Percentiles rank a stretch among this genome's conserved stretches.
Conservation (phyloP, 1,140 invertebrate species). For the Pseudobourletiella spinata region DNA sequence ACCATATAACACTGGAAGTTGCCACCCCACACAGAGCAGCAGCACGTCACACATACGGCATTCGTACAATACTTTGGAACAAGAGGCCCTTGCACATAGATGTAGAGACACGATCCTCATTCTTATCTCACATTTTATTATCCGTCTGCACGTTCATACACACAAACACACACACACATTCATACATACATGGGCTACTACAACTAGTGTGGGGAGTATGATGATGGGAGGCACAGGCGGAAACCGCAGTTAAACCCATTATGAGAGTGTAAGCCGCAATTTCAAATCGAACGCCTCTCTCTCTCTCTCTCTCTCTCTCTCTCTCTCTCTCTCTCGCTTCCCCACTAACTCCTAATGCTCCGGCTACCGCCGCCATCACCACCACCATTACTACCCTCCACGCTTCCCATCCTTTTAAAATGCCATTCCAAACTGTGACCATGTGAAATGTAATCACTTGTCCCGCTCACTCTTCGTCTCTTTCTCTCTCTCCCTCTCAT, state of each 20-base stretch:
- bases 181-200: background rate
- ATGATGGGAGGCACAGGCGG: too few relatives aligned
- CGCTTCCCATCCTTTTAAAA: background rate
- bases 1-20: too few relatives aligned
- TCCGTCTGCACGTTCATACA: background rate
- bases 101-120: background rate
- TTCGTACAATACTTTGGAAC: too few relatives aligned
- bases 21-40: too few relatives aligned
- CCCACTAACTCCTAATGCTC: background rate
- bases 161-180: background rate
- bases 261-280: background rate
- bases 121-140: background rate
- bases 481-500: too few relatives aligned
- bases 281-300: background rate
- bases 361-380: too few relatives aligned
- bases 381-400: too few relatives aligned
- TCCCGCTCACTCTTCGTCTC: background rate
- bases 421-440: background rate
- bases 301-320: background rate
- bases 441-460: constrained; percentile 1
- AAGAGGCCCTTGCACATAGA: too few relatives aligned
- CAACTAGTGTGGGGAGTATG: too few relatives aligned
- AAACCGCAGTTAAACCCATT: background rate
- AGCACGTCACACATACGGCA: too few relatives aligned
- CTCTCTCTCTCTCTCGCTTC: background rate